Base-by-base conservation (phyloP, 2,113 vertebrate species). In the Austrofundulus limnaeus region DNA sequence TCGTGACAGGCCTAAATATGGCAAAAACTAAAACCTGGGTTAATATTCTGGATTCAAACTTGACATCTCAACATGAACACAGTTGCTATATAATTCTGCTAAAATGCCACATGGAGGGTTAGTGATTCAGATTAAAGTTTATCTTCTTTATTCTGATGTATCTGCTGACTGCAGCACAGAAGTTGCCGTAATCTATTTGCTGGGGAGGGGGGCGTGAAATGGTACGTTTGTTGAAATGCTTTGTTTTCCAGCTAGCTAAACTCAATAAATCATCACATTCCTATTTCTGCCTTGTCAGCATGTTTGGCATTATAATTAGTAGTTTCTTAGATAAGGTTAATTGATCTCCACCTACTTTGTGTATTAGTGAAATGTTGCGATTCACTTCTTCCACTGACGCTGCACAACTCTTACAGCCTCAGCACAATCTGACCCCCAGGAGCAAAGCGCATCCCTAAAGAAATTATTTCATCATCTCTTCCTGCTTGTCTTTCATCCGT, bases 281-380 rank as follows among this genome's bases (percentile, higher is more conserved):
- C 67, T 70, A 61, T 79, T 81, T 42, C 70, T 80, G 72, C 70
- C 5, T 25, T 9, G 60, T 89, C 85, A 84, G 86, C 87, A 70
- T 57, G 31, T 80, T 77, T 77, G 28, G 41, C 63, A 60, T 74
- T 87, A 86, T 86, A 79, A 87, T 87, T 84, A 85, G 82, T 75
- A 80, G 84, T 90, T 88, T 84, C 79, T 85, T 76, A 86, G 87
- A 89, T 89, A 84, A 84, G 86, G 78, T 85, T 87, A 88, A 92
- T 87, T 90, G 88, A 88, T 85, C 86, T 89, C 77, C 73, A 83
- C 75, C 74, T 83, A 79, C 70, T 61, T 59, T 41, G 72, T 64
- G 77, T 82, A 75, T 85, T 78, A 72, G 78, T 49, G 55, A 78
- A 83, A 42, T 66, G 72, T 81, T 78, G 77, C 72, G 87, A 80